Evolutionary conservation across 1,140 invertebrate species (phyloP).

Genomic region (Dermatophagoides farinae): DNA sequence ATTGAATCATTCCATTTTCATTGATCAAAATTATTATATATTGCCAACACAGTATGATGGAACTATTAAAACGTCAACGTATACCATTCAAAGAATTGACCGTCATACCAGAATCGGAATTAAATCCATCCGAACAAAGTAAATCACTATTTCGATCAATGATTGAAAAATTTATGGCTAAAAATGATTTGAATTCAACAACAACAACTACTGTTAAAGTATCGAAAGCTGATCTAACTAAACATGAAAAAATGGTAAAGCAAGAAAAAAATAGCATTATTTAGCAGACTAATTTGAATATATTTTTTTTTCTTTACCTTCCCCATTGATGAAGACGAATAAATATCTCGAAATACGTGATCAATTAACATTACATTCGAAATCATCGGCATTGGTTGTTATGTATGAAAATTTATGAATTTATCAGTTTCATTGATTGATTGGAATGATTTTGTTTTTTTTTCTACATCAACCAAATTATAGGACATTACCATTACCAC

Average conservation of each 20-base stretch:
- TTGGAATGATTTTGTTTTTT: too few relatives aligned
- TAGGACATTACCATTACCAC: slow-evolving; percentile 80
- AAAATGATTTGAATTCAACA: background rate
- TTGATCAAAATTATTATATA: slow-evolving; percentile 30
- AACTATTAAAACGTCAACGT: slow-evolving; percentile 27
- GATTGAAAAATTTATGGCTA: background rate
- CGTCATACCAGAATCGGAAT: slow-evolving; percentile 1
- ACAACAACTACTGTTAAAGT: background rate
- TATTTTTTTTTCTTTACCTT: slow-evolving; percentile 50
- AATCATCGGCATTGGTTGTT: slow-evolving; percentile 55
- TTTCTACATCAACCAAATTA: background rate
- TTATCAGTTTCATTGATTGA: background rate
- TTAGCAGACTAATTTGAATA: slow-evolving; percentile 14
- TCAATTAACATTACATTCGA: slow-evolving; percentile 57
- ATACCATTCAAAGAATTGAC: slow-evolving; percentile 18
- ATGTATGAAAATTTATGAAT: slow-evolving; percentile 40
- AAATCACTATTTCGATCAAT: background rate
- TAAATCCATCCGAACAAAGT: background rate
- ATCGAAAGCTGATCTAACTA: background rate
- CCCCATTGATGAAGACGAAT: slow-evolving; percentile 59
- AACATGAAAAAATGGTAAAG: slow-evolving; percentile 1
- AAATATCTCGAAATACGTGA: slow-evolving; percentile 64
- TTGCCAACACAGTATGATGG: slow-evolving; percentile 23
- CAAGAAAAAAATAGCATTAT: too few relatives aligned
- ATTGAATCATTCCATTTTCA: slow-evolving; percentile 27